These are phyloP conservation scores for Atherinosoma microstoma DNA, from an alignment of 2,797 vertebrate species.

Conservation along the genomic window DNA sequence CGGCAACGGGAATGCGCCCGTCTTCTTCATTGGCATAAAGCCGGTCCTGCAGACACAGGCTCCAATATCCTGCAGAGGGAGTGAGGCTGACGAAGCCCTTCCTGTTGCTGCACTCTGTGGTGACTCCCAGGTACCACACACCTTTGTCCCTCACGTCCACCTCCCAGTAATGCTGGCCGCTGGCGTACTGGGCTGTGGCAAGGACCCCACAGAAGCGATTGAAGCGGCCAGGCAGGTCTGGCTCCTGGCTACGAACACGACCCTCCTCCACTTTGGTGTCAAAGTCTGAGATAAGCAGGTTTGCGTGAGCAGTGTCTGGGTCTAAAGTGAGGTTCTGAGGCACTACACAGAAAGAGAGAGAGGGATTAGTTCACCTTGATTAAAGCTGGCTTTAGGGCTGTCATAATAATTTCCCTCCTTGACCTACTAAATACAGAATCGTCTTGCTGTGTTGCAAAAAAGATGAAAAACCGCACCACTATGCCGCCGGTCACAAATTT, in stretches of 20 bases:
- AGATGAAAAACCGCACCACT: too few relatives aligned
- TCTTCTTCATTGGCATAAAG: slow-evolving; percentile 86
- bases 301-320: slow-evolving; percentile 83
- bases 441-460: too few relatives aligned
- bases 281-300: slow-evolving; percentile 82
- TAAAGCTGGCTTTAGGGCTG: not conserved
- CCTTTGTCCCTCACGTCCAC: slow-evolving; percentile 87
- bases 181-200: slow-evolving; percentile 82
- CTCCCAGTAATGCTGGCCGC: slow-evolving; percentile 87
- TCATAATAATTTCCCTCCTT: too few relatives aligned
- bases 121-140: slow-evolving; percentile 88
- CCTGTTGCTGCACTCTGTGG: slow-evolving; percentile 84
- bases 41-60: slow-evolving; percentile 85
- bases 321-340: slow-evolving; percentile 87
- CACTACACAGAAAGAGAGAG: slow-evolving; percentile 53
- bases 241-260: slow-evolving; percentile 77
- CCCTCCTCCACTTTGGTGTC: slow-evolving; percentile 86
- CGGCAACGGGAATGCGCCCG: slow-evolving; percentile 81
- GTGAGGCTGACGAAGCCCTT: slow-evolving; percentile 85
- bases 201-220: slow-evolving; percentile 84
- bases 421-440: too few relatives aligned
- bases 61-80: slow-evolving; percentile 85
- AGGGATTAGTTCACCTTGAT: not conserved
- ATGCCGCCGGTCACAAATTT: too few relatives aligned
- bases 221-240: slow-evolving; percentile 81